Conservation (phyloP, 2,797 vertebrate genomes). For the Sylvilagus floridanus region DNA sequence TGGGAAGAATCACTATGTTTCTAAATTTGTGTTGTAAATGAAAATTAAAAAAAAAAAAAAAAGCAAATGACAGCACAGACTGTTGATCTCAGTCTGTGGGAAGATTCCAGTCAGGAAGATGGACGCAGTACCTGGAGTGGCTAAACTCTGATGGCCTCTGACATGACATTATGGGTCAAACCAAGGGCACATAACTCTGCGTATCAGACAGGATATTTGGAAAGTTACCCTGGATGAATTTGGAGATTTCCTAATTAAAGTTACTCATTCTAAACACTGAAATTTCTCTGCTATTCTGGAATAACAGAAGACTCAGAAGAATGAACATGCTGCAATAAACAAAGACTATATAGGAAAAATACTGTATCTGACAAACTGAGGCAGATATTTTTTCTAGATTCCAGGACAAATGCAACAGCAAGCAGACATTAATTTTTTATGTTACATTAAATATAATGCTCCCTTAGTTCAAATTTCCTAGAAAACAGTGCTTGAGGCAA, state of each 20-base stretch:
- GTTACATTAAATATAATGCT: background rate
- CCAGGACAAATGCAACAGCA: background rate
- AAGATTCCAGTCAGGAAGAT: background rate
- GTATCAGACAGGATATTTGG: background rate
- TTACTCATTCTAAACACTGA: background rate
- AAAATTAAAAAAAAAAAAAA: background rate
- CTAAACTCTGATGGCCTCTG: background rate
- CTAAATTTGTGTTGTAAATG: background rate
- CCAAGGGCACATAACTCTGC: background rate
- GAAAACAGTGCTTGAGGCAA: background rate
- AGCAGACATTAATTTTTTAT: conserved; percentile 13
- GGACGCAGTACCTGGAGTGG: background rate
- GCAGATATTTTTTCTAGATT: background rate
- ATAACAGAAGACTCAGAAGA: background rate
- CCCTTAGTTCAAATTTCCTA: background rate
- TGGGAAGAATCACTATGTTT: no score
- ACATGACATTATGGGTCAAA: background rate
- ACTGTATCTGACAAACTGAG: background rate
- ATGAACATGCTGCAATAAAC: background rate
- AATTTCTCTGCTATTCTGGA: background rate
- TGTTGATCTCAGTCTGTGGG: background rate
- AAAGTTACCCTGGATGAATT: conserved; percentile 27
- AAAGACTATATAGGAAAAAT: background rate
- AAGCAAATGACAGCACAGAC: background rate
- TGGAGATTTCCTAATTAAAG: conserved; percentile 52